Conservation (phyloP, 2,888 invertebrate genomes). For the Chalcis sispes region DNA sequence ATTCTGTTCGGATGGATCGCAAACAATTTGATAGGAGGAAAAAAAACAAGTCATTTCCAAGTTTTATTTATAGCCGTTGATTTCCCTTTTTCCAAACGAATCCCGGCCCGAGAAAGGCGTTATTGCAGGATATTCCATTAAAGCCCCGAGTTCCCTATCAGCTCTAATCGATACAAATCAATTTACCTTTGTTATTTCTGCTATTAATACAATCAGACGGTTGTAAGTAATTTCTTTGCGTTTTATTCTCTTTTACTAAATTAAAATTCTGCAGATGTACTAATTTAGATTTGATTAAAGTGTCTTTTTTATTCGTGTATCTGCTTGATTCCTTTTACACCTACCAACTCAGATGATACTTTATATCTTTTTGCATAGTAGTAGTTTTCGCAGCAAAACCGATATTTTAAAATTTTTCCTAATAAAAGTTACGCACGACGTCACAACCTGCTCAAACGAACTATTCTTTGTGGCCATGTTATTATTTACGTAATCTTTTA, state of each 20-base stretch:
- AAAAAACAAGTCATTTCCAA: slow-evolving; percentile 52
- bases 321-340: slow-evolving; percentile 10
- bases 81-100: slow-evolving; percentile 20
- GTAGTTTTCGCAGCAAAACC: no score
- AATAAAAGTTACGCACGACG: no score
- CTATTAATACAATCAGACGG: slow-evolving; percentile 21
- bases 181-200: slow-evolving; percentile 41
- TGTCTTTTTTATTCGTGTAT: slow-evolving; percentile 3
- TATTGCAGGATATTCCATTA: slow-evolving; percentile 50
- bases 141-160: slow-evolving; percentile 25
- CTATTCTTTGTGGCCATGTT: no score
- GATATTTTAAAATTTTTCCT: no score
- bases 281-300: background rate
- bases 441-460: no score
- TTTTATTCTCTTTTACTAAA: slow-evolving; percentile 15
- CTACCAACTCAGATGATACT: no score
- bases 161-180: slow-evolving; percentile 51
- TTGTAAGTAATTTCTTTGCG: slow-evolving; percentile 41
- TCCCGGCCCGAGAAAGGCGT: slow-evolving; percentile 32
- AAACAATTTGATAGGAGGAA: slow-evolving; percentile 51
- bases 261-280: slow-evolving; percentile 4
- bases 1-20: slow-evolving; percentile 46
- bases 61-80: slow-evolving; percentile 53
- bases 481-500: no score
- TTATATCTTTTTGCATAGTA: no score